phyloP scores from a whole-genome alignment of 2,113 vertebrate species.

The Antechinus stuartii region DNA sequence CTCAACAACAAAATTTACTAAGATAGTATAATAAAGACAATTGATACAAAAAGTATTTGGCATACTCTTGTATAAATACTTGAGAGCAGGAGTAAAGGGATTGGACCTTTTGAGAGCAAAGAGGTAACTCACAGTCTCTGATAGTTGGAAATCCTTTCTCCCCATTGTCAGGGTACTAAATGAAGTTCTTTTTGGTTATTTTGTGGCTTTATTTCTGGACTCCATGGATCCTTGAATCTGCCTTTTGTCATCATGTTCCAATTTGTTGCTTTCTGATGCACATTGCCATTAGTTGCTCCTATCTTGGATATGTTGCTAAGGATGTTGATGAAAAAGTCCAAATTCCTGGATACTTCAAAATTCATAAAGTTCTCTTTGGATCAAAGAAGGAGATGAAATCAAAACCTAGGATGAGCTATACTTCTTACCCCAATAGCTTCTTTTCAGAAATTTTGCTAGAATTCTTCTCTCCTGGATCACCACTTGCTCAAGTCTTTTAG shows the following conservation, averaged over 20 bases:
- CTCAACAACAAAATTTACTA: neutral
- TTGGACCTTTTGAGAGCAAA: neutral
- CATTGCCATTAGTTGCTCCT: neutral
- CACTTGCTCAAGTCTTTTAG: neutral
- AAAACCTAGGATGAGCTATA: too few species aligned
- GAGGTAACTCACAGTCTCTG: neutral
- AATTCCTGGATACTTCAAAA: neutral
- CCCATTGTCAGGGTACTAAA: neutral
- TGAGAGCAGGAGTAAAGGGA: neutral
- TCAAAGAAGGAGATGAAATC: neutral
- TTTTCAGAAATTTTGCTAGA: neutral
- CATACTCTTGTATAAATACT: neutral
- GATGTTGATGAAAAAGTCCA: neutral
- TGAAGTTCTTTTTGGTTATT: neutral
- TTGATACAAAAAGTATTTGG: neutral
- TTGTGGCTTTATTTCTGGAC: neutral
- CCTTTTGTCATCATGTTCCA: neutral
- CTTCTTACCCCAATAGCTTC: neutral
- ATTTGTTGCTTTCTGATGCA: neutral
- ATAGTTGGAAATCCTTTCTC: neutral
- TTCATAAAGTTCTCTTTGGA: neutral
- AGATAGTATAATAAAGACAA: neutral
- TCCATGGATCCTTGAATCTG: neutral
- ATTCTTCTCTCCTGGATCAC: neutral
- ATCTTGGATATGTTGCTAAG: neutral